Conservation (phyloP, 1,140 invertebrate species). For the Bombus polaris region DNA sequence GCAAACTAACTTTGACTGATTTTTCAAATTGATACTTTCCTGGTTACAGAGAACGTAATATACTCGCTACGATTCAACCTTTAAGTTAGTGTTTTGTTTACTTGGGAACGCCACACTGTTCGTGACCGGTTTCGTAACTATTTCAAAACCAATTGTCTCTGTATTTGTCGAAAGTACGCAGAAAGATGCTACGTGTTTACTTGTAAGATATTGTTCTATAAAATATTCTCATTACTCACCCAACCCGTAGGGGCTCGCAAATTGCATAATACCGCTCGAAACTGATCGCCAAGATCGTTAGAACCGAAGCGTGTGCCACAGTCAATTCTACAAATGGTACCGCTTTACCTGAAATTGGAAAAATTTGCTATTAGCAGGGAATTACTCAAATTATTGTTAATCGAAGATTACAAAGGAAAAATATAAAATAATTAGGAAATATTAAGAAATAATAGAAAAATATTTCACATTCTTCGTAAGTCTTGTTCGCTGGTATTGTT, state of each 20-base stretch:
- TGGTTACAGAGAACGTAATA: no score
- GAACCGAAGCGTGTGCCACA: constrained; percentile 95
- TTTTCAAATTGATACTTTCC: no score
- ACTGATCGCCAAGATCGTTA: constrained; percentile 96
- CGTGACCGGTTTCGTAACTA: neutral
- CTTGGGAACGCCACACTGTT: no score
- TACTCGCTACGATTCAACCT: no score
- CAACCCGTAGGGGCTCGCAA: constrained; percentile 94
- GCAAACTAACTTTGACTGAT: no score
- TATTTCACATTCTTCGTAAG: no score
- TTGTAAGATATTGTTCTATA: neutral
- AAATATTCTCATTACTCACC: constrained; percentile 74
- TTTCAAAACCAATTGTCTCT: neutral
- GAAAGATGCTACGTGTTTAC: neutral
- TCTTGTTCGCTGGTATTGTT: no score
- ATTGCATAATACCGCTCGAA: constrained; percentile 98
- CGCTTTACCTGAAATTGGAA: constrained; percentile 87
- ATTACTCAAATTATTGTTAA: neutral
- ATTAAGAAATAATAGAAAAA: neutral
- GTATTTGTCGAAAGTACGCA: neutral
- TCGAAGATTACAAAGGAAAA: no score
- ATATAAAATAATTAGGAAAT: neutral
- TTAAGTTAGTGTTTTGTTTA: no score
- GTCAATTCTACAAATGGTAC: constrained; percentile 96
- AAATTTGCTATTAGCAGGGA: neutral